These are phyloP conservation scores for Sander vitreus DNA, from an alignment of 2,113 vertebrate genomes.

Conservation along the genomic window DNA sequence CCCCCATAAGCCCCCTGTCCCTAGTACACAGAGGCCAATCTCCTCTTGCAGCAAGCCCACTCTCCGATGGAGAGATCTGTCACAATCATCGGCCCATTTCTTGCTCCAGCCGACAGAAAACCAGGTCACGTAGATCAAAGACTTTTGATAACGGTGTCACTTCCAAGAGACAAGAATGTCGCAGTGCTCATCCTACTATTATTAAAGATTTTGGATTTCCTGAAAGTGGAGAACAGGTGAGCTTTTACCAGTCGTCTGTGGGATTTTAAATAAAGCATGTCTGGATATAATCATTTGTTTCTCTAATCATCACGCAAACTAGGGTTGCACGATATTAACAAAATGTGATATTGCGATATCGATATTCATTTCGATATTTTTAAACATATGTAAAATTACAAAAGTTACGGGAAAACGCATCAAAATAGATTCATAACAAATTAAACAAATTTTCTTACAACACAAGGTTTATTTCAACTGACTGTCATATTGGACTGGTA, in stretches of 20 bases:
- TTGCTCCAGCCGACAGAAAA: conserved; percentile 52
- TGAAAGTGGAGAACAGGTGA: conserved; percentile 77
- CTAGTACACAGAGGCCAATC: conserved; percentile 67
- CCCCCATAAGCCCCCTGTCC: conserved; percentile 53
- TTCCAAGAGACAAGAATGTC: conserved; percentile 56
- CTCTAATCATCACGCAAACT: not conserved
- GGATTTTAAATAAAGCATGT: not conserved
- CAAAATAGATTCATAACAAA: no score
- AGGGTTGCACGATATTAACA: no score
- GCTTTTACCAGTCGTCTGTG: not conserved
- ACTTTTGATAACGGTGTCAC: conserved; percentile 72
- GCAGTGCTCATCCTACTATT: conserved; percentile 45
- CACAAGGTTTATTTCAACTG: no score
- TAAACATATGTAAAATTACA: no score
- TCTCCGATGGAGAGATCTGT: conserved; percentile 58
- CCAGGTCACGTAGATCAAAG: conserved; percentile 75
- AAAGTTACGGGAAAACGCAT: no score
- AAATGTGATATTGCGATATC: no score
- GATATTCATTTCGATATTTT: no score
- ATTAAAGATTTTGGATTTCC: conserved; percentile 57
- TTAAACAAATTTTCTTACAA: no score
- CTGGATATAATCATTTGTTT: not conserved
- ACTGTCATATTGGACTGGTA: no score
- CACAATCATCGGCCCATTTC: conserved; percentile 34
- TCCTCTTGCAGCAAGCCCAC: conserved; percentile 71